Evolutionary conservation across 2,888 invertebrate genomes (phyloP).

Genomic region (Mechanitis messenoides): DNA sequence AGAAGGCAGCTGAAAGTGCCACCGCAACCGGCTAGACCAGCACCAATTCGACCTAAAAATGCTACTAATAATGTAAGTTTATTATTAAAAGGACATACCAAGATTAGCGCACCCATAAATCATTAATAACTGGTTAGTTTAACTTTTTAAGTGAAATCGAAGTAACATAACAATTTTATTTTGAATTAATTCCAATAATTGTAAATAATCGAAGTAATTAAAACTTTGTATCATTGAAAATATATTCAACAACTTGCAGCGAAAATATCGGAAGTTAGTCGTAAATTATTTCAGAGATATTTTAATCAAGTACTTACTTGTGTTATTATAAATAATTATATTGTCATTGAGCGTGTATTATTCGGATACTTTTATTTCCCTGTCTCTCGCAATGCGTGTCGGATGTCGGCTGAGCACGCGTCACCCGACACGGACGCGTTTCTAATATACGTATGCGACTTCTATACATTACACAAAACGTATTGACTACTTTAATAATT

Average conservation of each 20-base stretch:
- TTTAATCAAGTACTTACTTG: not conserved
- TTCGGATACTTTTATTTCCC: slow-evolving; percentile 44
- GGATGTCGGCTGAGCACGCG: slow-evolving; percentile 56
- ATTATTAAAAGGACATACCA: slow-evolving; percentile 3
- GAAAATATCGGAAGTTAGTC: no score
- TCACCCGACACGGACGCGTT: slow-evolving; percentile 53
- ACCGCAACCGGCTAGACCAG: slow-evolving; percentile 64
- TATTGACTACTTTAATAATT: not conserved
- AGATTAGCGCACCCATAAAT: not conserved
- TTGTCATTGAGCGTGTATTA: slow-evolving; percentile 8
- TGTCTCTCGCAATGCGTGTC: slow-evolving; percentile 62
- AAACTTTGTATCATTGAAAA: no score
- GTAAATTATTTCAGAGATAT: no score
- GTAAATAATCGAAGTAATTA: no score
- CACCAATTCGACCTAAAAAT: slow-evolving; percentile 61
- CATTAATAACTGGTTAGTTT: slow-evolving; percentile 1
- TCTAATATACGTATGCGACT: slow-evolving; percentile 39
- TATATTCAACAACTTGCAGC: no score
- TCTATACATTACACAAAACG: slow-evolving; percentile 27
- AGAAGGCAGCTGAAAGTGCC: slow-evolving; percentile 68
- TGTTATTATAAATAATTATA: slow-evolving; percentile 8
- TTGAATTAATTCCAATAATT: no score
- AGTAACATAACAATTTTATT: no score
- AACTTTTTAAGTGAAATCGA: not conserved
- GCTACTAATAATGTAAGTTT: slow-evolving; percentile 61